phyloP scores from a whole-genome alignment of 2,888 invertebrate species.

The Tortricodes alternella region DNA sequence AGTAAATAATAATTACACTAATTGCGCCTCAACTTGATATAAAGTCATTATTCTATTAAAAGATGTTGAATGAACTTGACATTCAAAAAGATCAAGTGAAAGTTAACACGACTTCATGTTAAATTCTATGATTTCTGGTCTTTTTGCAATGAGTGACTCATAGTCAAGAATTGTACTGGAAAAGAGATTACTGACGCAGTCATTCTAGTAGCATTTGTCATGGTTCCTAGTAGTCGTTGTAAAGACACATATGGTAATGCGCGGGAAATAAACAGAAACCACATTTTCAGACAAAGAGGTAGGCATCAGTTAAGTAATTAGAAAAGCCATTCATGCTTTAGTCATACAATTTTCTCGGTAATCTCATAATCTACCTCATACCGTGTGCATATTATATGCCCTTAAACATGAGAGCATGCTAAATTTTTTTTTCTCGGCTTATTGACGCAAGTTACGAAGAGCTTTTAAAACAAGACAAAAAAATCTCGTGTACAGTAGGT shows the following conservation, averaged over 20 bases:
- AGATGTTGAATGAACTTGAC: background rate
- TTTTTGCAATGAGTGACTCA: constrained; percentile 16
- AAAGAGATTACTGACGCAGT: background rate
- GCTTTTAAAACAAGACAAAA: no score
- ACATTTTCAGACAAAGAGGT: constrained; percentile 8
- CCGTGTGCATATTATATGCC: no score
- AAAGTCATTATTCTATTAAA: background rate
- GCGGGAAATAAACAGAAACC: constrained; percentile 3
- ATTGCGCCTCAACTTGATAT: background rate
- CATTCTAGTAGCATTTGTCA: constrained; percentile 8
- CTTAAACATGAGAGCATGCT: no score
- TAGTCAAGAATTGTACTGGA: constrained; percentile 6
- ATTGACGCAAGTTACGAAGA: no score
- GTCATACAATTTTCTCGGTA: constrained; percentile 19
- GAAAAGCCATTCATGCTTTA: constrained; percentile 14
- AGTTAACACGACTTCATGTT: background rate
- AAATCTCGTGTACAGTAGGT: no score
- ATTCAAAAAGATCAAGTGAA: background rate
- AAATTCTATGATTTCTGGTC: background rate
- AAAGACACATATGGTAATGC: constrained; percentile 4
- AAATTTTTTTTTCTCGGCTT: no score
- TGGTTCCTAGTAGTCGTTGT: constrained; percentile 12
- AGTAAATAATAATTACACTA: background rate
- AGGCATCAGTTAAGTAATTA: constrained; percentile 18
- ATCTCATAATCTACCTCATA: constrained; percentile 15